Base-by-base conservation (phyloP, 2,888 invertebrate genomes). In the Brachypalpus laphriformis region DNA sequence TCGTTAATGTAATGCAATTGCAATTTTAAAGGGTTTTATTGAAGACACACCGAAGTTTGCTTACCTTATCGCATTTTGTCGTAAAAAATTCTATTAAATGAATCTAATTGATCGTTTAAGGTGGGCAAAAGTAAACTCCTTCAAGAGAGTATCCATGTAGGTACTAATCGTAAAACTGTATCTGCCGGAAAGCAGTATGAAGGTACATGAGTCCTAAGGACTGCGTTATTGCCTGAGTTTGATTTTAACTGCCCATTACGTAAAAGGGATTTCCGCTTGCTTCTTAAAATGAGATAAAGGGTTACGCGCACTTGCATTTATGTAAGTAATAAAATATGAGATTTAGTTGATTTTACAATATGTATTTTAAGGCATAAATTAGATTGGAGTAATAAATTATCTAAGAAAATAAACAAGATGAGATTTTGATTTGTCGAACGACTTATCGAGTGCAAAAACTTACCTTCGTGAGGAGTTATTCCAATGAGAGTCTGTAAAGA, bases 91-190 rank as follows among this genome's bases (percentile, higher is more conserved):
- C 49, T 49, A 61, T 51, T 57, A 54, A 65, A 51, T 16, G 25
- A n/a, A 61, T 61, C 51, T 49, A 61, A 61, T 72, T 72, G 28
- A 59, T 61, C 59, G 61, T 61, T 61, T 40, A 25, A 61, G 8
- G n/a, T 9, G 1, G 9, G 31, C 11, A 51, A 56, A 31, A 11
- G 14, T 56, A 9, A 59, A 22, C n/a, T 18, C 40, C n/a, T 25
- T 59, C 3, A 9, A 9, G 8, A 7, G 16, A 54, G 7, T 9
- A 16, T 6, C 31, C 11, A 18, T 34, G 34, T 34, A 31, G 31
- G 8, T 31, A 37, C 3, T 51, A 22, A 14, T 56, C 56, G 45
- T 71, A 47, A 71, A 71, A 57, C 1, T 11, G 57, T 57, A 11
- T 47, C 66, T 68, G 63, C 40, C 66, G 54, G 54, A 68, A 56